phyloP scores from a whole-genome alignment of 2,888 invertebrate genomes.

The Tinea semifulvella region DNA sequence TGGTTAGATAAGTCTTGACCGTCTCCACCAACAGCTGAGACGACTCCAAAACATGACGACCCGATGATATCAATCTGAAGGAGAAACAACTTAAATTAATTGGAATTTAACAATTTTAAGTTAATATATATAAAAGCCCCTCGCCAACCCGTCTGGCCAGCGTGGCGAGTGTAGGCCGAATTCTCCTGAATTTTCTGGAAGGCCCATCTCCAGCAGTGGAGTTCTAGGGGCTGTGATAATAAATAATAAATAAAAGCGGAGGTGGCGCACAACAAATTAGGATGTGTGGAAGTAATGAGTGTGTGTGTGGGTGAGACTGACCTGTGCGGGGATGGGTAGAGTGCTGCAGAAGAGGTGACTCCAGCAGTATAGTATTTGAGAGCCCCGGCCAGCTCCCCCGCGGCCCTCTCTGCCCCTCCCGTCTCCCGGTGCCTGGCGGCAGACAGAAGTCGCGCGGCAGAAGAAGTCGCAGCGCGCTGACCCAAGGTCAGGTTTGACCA shows the following conservation, averaged over 20 bases:
- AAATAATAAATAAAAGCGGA: too few relatives aligned
- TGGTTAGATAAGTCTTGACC: constrained; percentile 77
- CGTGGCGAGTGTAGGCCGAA: too few relatives aligned
- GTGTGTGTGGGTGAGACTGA: too few relatives aligned
- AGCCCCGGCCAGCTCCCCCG: constrained; percentile 81
- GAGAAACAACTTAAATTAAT: constrained; percentile 22
- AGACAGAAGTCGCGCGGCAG: neutral
- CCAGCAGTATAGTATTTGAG: constrained; percentile 77
- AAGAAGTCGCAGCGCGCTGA: constrained; percentile 54
- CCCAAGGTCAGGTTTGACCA: constrained; percentile 48
- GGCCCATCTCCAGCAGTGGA: too few relatives aligned
- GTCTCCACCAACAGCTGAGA: constrained; percentile 83
- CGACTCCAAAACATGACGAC: constrained; percentile 82
- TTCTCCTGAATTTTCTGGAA: too few relatives aligned
- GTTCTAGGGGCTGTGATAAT: too few relatives aligned
- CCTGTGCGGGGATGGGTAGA: constrained; percentile 59
- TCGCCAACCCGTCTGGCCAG: too few relatives aligned
- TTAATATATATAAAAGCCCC: too few relatives aligned
- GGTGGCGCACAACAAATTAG: too few relatives aligned
- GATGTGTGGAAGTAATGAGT: too few relatives aligned
- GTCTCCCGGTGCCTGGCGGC: too few relatives aligned
- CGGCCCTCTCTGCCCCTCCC: constrained; percentile 83
- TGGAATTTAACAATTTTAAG: too few relatives aligned
- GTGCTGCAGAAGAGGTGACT: constrained; percentile 82
- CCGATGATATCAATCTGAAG: constrained; percentile 70